phyloP scores from a whole-genome alignment of 2,113 vertebrate species.

The Himantopus leucocephalus region DNA sequence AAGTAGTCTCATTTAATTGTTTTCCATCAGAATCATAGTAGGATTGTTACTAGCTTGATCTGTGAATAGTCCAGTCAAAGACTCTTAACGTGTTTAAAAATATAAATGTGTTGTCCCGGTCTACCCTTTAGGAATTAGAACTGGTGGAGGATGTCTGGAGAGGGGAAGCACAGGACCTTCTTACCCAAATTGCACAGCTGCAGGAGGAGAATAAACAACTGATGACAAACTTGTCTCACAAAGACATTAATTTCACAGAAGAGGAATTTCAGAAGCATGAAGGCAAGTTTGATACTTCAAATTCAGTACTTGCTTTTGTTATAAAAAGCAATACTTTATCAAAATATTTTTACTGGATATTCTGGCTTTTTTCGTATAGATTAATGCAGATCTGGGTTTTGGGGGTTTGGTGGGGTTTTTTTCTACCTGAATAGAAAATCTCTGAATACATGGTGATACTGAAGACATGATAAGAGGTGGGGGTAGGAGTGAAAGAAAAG shows the following conservation, averaged over 20 bases:
- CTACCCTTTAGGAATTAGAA: conserved; percentile 83
- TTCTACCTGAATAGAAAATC: neutral
- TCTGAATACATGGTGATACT: neutral
- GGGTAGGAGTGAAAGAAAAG: neutral
- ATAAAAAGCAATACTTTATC: neutral
- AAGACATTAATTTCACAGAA: conserved; percentile 80
- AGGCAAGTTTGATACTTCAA: conserved; percentile 74
- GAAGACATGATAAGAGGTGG: neutral
- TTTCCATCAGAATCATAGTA: neutral
- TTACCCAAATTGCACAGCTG: conserved; percentile 88
- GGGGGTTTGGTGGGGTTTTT: neutral
- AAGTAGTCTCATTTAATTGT: neutral
- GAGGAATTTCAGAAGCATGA: conserved; percentile 88
- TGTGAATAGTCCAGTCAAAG: neutral
- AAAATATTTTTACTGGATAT: neutral
- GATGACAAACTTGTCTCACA: conserved; percentile 81
- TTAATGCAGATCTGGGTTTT: neutral
- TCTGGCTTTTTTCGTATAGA: neutral
- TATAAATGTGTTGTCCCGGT: conserved; percentile 3
- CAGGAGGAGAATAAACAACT: conserved; percentile 90
- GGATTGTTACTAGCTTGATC: neutral
- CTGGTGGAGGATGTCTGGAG: conserved; percentile 92
- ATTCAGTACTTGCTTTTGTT: conserved; percentile 32
- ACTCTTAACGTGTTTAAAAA: neutral
- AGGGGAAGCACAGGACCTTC: conserved; percentile 90